Base-by-base conservation (phyloP, 1,140 invertebrate genomes). In the Papilio aristodemus region DNA sequence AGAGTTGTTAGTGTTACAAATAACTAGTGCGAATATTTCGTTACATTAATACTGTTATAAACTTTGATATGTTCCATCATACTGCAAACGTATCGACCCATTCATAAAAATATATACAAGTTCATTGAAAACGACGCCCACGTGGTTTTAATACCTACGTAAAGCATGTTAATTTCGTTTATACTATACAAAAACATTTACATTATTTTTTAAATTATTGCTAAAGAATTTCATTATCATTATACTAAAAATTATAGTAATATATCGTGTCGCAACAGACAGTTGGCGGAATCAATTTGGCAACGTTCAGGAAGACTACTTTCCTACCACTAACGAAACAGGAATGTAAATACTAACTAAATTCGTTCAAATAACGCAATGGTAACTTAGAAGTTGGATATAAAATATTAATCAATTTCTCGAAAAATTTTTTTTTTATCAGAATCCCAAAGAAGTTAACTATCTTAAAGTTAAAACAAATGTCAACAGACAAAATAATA, bases 101-200 rank as follows among this genome's bases (percentile, higher is more conserved):
- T 19, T 70, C 76, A 74, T 71, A 75, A 67, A 71, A 73, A 69
- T 81, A 85, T 83, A 54, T 84, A 83, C 80, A 84, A 81, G 73
- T 67, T 78, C 67, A 74, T 74, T 58, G 46, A 68, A 36, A 63
- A 75, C 73, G 71, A 73, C 77, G 78, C 66, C 68, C 76, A 72
- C 81, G 77, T 71, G 71, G 73, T 70, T 75, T 84, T 76, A 81
- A 71, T 83, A 83, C 66, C 72, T 76, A 74, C 73, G 77, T 80
- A 80, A 83, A 81, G 78, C 84, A 69, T 83, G 78, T 80, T 79
- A 78, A 77, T 82, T 75, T 78, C 76, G 79, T 87, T 87, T 83
- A 78, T 86, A 83, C 84, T 91, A 91, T 91, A 91, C 87, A 91
- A 86, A 89, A 87, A 91, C 85, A 91, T 91, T 91, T 91, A 91